Conservation (phyloP, 2,888 invertebrate genomes). For the Pycnomerus fuliginosus region DNA sequence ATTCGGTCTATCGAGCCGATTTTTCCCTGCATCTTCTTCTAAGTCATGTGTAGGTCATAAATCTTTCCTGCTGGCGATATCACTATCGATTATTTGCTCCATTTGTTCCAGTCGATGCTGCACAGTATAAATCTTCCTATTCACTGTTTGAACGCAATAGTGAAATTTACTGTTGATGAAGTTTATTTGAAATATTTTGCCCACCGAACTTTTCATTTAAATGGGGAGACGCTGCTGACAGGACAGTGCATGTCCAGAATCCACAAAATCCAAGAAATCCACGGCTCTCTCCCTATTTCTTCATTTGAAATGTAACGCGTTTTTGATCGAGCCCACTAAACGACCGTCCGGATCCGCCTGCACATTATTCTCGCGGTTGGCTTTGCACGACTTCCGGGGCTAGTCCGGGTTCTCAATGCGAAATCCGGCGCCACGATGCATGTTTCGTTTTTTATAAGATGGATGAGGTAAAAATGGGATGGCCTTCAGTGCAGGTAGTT, state of each 20-base stretch:
- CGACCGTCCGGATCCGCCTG: conserved; percentile 23
- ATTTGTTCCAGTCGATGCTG: conserved; percentile 50
- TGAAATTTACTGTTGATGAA: too few species aligned
- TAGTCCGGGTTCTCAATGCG: conserved; percentile 31
- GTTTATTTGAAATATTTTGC: too few species aligned
- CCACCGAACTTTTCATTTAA: too few species aligned
- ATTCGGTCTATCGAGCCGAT: conserved; percentile 3
- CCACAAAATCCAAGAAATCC: conserved; percentile 40
- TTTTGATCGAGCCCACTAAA: conserved; percentile 48
- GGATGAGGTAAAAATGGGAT: too few species aligned
- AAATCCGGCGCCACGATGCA: conserved; percentile 21
- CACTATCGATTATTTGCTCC: conserved; percentile 53
- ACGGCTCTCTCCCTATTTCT: conserved; percentile 44
- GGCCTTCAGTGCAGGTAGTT: too few species aligned
- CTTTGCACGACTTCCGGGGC: conserved; percentile 33
- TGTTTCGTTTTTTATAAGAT: too few species aligned
- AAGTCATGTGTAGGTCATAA: conserved; percentile 42
- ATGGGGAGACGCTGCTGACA: too few species aligned
- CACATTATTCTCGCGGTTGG: conserved; percentile 35
- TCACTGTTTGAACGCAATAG: too few species aligned
- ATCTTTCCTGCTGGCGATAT: conserved; percentile 47
- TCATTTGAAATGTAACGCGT: conserved; percentile 51
- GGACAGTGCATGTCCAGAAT: conserved; percentile 32
- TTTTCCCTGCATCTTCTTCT: conserved; percentile 16
- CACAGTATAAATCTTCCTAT: conserved; percentile 50